Evolutionary conservation across 2,888 invertebrate genomes (phyloP), one percentile per base, ranked within the genome.

Genomic region (Hirtodrosophila trivittata): DNA sequence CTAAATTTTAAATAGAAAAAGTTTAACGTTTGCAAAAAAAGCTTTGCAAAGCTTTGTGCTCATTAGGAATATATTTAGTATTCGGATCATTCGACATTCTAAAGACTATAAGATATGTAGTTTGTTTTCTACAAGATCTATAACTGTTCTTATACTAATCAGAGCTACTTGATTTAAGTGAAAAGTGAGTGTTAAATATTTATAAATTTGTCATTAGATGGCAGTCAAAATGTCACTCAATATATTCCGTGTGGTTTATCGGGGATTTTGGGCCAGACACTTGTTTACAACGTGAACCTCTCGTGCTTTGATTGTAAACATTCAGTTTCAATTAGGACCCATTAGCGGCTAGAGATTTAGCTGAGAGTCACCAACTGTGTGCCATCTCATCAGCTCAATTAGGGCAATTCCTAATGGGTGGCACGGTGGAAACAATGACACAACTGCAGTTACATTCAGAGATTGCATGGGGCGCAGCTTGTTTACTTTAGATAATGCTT

Each of bases 271-370:
- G 14, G 32, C 30, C 60, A 58, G 38, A 57, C 69, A 84, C 45
- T 46, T 81, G 74, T 74, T 77, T 73, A 60, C 77, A 62, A 39
- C 50, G 51, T 43, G 51, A 52, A 67, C 32, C 16, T 65, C 56
- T 35, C 37, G 30, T 59, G 56, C 14, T 50, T 28, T 50, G 9
- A 32, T 25, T 58, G 13, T 35, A 1, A 9, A 41, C 21, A 38
- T 14, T 25, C 7, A 35, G 4, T 43, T 35, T 51, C 47, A 67
- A 70, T 80, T 63, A 45, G 47, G 33, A 9, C 25, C 28, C 43
- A 75, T 69, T 54, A 77, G 46, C 50, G 57, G 14, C 10, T 21
- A 26, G 38, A 32, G 39, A 37, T 28, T 41, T 32, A n/a, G 37
- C 16, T 16, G 41, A 18, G 18, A 35, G 16, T 1, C 21, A 10